These are phyloP conservation scores for Brachionichthys hirsutus DNA, from an alignment of 2,113 vertebrate species.

Conservation along the genomic window DNA sequence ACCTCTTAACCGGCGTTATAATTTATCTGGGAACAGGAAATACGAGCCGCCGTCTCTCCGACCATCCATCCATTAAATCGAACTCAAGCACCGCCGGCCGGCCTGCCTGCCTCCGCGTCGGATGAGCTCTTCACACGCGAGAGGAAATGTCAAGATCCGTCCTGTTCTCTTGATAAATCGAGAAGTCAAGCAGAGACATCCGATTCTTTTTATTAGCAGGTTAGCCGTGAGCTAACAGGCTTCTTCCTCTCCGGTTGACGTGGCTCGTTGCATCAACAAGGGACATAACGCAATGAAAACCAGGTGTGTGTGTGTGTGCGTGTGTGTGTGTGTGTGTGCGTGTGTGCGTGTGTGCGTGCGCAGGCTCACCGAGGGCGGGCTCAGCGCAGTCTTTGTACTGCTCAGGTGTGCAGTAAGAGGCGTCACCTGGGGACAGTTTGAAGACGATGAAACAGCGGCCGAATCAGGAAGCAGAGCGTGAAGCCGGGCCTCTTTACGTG, in stretches of 20 bases:
- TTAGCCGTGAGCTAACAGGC: no score
- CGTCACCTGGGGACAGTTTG: constrained; percentile 83
- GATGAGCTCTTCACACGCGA: constrained; percentile 25
- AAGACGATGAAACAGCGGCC: constrained; percentile 3
- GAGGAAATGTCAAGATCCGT: constrained; percentile 26
- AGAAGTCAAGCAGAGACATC: constrained; percentile 11
- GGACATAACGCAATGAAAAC: no score
- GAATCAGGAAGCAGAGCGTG: no score
- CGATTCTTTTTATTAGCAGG: not conserved
- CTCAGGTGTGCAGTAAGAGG: constrained; percentile 96
- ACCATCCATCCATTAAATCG: constrained; percentile 51
- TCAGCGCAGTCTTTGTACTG: constrained; percentile 99
- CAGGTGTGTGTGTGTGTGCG: not conserved
- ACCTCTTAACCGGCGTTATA: constrained; percentile 16
- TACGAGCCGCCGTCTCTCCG: constrained; percentile 35
- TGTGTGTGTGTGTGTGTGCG: no score
- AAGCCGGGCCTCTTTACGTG: constrained; percentile 3
- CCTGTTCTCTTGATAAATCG: constrained; percentile 35
- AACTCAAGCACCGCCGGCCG: constrained; percentile 35
- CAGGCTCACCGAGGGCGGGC: constrained; percentile 90
- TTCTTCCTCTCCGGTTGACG: no score
- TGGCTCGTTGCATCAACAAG: no score
- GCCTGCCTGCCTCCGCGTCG: constrained; percentile 23
- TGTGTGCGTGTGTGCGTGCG: constrained; percentile 1
- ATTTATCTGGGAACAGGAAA: constrained; percentile 33